Evolutionary conservation across 2,113 vertebrate genomes (phyloP), one percentile per base, ranked within the genome.

Genomic region (Cettia cetti): DNA sequence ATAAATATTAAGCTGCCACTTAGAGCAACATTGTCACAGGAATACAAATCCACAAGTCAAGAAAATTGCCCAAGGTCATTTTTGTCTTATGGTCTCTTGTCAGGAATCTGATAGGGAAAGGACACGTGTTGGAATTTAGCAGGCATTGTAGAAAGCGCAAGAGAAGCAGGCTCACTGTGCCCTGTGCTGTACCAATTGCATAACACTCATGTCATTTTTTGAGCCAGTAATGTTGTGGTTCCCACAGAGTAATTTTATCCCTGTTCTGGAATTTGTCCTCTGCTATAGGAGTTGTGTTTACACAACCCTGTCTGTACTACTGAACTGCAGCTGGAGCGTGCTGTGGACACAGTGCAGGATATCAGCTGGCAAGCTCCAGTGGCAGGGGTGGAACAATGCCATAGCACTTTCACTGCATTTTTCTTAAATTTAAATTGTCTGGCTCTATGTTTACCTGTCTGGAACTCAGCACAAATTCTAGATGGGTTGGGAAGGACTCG

Each of bases 171-270:
- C 28, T 78, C 15, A 1, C 14, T 33, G 3, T 31, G 24, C 20
- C 26, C 9, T 40, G 19, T 57, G 53, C 23, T 56, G 8, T 14
- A 13, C 3, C 8, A 44, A 0, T 8, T 89, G 28, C 7, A 21
- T 20, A 63, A 44, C 4, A 3, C 7, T 12, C 3, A 0, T 6
- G 17, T 6, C 1, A 13, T 33, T 33, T 78, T 60, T 61, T 53
- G 22, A 56, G 23, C 7, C 19, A 42, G 13, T 7, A 23, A 6
- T 7, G 19, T 5, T 45, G 28, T 66, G 37, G 15, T 11, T 76
- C 10, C 12, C 30, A 4, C 19, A 57, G 8, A 14, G 8, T 18
- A 37, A 8, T 23, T 79, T 65, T 9, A 12, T 18, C 11, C 13
- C 35, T n/a, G 11, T 17, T 44, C 8, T 68, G 33, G 28, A 60